Percentiles rank a stretch among this genome's conserved stretches.
Conservation (phyloP, 2,888 invertebrate species). For the Noctua janthina region DNA sequence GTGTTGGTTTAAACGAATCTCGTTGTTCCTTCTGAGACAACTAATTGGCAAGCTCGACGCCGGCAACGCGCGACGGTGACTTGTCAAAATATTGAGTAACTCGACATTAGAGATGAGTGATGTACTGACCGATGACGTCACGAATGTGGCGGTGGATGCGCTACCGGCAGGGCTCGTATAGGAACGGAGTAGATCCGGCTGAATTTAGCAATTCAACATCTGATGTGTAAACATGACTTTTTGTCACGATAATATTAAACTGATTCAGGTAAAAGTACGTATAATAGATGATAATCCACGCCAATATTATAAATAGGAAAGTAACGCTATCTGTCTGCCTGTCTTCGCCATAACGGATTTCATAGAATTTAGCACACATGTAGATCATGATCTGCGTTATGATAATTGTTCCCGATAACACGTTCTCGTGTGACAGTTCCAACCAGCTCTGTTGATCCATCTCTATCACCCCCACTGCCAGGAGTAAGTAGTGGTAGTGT, state of each 20-base stretch:
- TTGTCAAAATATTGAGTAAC: slow-evolving; percentile 49
- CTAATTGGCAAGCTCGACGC: slow-evolving; percentile 26
- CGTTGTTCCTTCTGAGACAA: slow-evolving; percentile 4
- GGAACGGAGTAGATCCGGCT: background rate
- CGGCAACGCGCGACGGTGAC: slow-evolving; percentile 36
- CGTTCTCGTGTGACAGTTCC: slow-evolving; percentile 2
- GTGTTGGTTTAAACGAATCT: slow-evolving; percentile 12
- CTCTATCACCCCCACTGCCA: background rate
- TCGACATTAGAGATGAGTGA: slow-evolving; percentile 27
- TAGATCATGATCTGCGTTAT: background rate
- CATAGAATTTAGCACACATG: background rate
- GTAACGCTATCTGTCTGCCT: background rate
- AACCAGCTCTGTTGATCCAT: background rate
- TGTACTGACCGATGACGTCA: slow-evolving; percentile 42
- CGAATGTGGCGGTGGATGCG: background rate
- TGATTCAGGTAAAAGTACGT: background rate
- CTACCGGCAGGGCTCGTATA: background rate
- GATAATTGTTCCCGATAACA: too few relatives aligned
- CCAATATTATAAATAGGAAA: background rate
- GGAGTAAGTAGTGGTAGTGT: background rate
- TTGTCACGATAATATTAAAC: background rate
- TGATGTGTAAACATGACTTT: background rate
- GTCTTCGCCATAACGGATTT: background rate
- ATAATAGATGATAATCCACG: background rate
- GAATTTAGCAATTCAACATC: background rate